Base-by-base conservation (phyloP, 2,888 invertebrate species). In the Choristoneura rosaceana region DNA sequence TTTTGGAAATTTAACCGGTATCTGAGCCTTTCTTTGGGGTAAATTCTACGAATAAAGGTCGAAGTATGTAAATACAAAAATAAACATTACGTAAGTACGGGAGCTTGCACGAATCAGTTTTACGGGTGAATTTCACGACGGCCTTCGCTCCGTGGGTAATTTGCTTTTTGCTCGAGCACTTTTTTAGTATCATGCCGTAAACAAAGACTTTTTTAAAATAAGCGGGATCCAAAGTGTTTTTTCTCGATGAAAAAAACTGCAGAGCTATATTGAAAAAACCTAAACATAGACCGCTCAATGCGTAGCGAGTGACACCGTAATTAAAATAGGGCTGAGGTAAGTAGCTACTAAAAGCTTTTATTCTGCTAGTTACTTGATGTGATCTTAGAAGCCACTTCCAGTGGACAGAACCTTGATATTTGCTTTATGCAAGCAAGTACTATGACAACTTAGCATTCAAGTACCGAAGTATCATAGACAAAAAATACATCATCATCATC, bases 71-170 rank as follows among this genome's bases (percentile, higher is more conserved):
- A 25, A 38, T 33, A 58, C n/a, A 59, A 34, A 43, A 38, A 8
- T 7, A 43, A 17, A 61, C 17, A 43, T 43, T 45, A 3, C 14
- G 8, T 14, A 25, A 25, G 43, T n/a, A n/a, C 43, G 62, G 63
- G 50, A 34, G 43, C n/a, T 55, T 15, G 45, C 45, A 15, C 66
- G 52, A 71, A 45, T 65, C 43, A 66, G 25, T 52, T 47, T 50
- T n/a, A 41, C 33, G 50, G 59, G 38, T 52, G 17, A 52, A 66
- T 61, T 71, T 67, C 52, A 45, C 58, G 62, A 25, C 45, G 67
- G 62, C 71, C 67, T 71, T 62, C 55, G 55, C 33, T 34, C 52
- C 59, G 33, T 66, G 55, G 45, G 17, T 67, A 62, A 45, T 45
- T 43, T 15, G 45, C 55, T 71, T 62, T 55, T 70, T 65, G 52